Evolutionary conservation across 2,888 invertebrate species (phyloP).

Genomic region (Microchrysa polita): DNA sequence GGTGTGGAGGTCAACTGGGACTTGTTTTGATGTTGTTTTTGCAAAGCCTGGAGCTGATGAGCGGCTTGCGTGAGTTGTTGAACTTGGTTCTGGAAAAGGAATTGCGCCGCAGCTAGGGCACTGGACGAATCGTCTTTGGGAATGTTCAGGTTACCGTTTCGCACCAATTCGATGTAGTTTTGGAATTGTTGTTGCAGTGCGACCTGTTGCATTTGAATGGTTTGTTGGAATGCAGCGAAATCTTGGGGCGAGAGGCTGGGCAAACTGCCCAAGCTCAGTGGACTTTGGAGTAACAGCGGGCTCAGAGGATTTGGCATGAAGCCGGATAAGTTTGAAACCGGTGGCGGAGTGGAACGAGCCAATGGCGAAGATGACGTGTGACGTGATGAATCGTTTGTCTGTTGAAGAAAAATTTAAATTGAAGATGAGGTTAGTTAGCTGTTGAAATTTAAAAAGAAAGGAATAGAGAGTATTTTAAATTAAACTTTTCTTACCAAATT

Average conservation of each 20-base stretch:
- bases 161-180: constrained; percentile 61
- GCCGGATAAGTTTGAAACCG: constrained; percentile 50
- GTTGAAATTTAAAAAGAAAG: too few species aligned
- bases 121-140: constrained; percentile 60
- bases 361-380: constrained; percentile 58
- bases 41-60: constrained; percentile 83
- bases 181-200: constrained; percentile 63
- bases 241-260: constrained; percentile 59
- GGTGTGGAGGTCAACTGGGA: constrained; percentile 61
- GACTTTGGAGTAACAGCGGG: constrained; percentile 55
- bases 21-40: constrained; percentile 70
- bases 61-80: constrained; percentile 87
- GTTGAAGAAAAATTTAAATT: not conserved
- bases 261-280: constrained; percentile 53
- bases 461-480: not conserved
- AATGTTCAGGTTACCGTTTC: constrained; percentile 53
- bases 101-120: constrained; percentile 70
- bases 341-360: constrained; percentile 33
- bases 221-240: constrained; percentile 60
- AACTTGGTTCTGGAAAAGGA: constrained; percentile 77
- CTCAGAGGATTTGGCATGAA: constrained; percentile 51
- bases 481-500: constrained; percentile 54
- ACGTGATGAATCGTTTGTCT: constrained; percentile 61
- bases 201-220: constrained; percentile 62
- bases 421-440: not conserved